Evolutionary conservation across 2,113 vertebrate species (phyloP).

Genomic region (Dasypus novemcinctus): DNA sequence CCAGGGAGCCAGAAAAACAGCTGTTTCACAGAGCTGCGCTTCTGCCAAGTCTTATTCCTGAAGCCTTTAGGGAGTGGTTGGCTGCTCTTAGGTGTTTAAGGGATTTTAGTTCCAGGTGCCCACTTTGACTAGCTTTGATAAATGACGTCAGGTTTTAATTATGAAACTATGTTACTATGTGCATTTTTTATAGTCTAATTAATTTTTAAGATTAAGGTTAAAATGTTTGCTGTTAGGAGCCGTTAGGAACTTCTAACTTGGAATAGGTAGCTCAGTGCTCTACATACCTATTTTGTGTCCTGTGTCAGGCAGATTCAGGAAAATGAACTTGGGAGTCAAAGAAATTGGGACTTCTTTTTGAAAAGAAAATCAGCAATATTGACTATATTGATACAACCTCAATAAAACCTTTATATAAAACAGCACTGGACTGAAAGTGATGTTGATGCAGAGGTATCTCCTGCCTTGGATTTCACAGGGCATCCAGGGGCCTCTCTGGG

Average conservation of each 20-base stretch:
- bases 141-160: constrained; percentile 78
- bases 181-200: constrained; percentile 84
- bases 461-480: background rate
- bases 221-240: constrained; percentile 78
- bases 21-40: background rate
- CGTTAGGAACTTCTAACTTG: constrained; percentile 82
- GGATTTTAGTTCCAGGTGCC: constrained; percentile 74
- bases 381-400: constrained; percentile 93
- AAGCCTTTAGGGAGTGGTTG: constrained; percentile 59
- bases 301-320: constrained; percentile 90
- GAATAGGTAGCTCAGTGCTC: constrained; percentile 83
- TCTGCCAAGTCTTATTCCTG: constrained; percentile 29
- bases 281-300: constrained; percentile 90
- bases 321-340: constrained; percentile 91
- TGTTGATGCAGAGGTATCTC: background rate
- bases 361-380: constrained; percentile 92
- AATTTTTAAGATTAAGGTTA: constrained; percentile 67
- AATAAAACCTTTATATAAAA: constrained; percentile 90
- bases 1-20: background rate
- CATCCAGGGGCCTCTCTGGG: background rate
- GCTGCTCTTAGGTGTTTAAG: constrained; percentile 68
- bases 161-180: constrained; percentile 81
- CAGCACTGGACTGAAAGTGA: background rate
- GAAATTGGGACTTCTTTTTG: constrained; percentile 89
- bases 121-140: constrained; percentile 78